These are phyloP conservation scores for Myocastor coypus DNA, from an alignment of 2,113 vertebrate genomes.

Conservation along the genomic window DNA sequence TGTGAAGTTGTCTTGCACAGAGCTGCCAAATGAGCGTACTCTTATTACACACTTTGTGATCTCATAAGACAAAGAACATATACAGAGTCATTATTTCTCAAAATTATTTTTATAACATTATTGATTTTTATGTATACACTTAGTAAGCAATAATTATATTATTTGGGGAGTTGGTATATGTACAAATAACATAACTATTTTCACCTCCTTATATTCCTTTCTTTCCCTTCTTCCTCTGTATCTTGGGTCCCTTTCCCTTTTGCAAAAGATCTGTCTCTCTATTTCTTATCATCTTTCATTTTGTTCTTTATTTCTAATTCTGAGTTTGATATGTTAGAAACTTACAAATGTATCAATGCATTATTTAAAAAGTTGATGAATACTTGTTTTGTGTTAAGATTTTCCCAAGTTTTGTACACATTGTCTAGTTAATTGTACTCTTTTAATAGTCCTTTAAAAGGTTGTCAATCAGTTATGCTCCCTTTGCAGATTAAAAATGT, in stretches of 20 bases:
- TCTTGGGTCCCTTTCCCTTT: background rate
- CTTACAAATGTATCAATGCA: background rate
- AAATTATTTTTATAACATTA: background rate
- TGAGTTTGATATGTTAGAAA: background rate
- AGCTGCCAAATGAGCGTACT: background rate
- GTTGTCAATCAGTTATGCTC: background rate
- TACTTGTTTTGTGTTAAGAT: background rate
- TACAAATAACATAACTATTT: background rate
- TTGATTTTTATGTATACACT: background rate
- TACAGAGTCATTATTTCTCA: background rate
- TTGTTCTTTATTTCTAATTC: background rate
- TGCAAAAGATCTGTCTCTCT: background rate
- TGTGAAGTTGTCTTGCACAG: background rate
- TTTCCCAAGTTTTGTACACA: background rate
- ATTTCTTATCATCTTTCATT: background rate
- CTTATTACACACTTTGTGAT: background rate
- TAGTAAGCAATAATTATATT: background rate
- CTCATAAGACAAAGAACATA: background rate
- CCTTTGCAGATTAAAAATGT: background rate
- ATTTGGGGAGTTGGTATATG: background rate
- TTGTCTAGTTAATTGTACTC: background rate
- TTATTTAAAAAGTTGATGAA: constrained; percentile 8
- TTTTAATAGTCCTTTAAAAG: background rate
- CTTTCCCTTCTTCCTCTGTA: background rate
- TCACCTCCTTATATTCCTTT: background rate